Evolutionary conservation across 2,797 vertebrate species (phyloP).

Genomic region (Bovichtus diacanthus): DNA sequence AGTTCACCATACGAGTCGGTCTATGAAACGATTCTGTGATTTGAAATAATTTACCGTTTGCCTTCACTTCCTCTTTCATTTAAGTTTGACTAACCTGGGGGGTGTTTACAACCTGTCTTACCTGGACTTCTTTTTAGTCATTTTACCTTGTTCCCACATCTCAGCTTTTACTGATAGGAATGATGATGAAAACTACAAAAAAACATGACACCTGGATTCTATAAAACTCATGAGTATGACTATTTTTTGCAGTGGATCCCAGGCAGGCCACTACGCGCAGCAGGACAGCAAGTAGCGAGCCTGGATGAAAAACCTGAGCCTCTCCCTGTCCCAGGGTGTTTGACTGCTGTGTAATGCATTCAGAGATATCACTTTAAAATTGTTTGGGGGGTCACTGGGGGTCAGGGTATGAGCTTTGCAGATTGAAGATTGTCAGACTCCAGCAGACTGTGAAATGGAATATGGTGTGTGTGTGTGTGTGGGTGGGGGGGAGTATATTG

Average conservation of each 20-base stretch:
- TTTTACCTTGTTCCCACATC: background rate
- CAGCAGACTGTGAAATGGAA: conserved; percentile 81
- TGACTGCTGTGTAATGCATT: conserved; percentile 70
- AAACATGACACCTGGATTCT: background rate
- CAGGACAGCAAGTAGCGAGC: background rate
- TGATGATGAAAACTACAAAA: background rate
- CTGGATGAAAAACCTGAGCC: conserved; percentile 22
- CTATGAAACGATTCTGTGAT: background rate
- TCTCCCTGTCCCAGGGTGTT: conserved; percentile 54
- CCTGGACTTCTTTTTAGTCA: background rate
- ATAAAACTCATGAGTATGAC: background rate
- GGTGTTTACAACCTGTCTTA: background rate
- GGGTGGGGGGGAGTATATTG: conserved; percentile 35
- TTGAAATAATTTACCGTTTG: background rate
- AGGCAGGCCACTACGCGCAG: background rate
- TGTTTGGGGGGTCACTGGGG: conserved; percentile 70
- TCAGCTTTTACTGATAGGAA: background rate
- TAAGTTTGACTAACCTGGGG: background rate
- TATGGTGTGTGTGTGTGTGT: conserved; percentile 53
- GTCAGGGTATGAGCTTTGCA: conserved; percentile 66
- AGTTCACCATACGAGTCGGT: background rate
- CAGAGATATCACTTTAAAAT: conserved; percentile 72
- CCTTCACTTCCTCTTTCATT: background rate
- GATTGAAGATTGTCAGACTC: conserved; percentile 73
- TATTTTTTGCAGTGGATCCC: background rate